These are phyloP conservation scores for Microcebus ravelobensis DNA, from an alignment of 2,113 vertebrate genomes.

Conservation along the genomic window DNA sequence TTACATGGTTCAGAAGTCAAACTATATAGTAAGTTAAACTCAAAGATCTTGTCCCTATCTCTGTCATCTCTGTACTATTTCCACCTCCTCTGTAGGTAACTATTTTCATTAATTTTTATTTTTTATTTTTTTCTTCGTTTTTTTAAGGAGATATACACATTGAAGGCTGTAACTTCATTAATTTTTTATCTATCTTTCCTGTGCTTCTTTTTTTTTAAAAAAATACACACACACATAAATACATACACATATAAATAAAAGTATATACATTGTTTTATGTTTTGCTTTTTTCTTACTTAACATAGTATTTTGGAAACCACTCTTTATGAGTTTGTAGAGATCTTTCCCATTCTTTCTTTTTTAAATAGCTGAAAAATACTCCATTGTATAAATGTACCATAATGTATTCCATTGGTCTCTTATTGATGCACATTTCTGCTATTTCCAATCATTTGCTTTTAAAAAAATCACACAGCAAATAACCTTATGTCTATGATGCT, in stretches of 20 bases:
- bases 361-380: not conserved
- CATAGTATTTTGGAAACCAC: not conserved
- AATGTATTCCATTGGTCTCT: not conserved
- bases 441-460: not conserved
- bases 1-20: not conserved
- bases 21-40: not conserved
- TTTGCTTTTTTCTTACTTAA: constrained; percentile 12
- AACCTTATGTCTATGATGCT: not conserved
- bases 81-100: not conserved
- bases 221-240: not conserved
- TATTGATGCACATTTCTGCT: not conserved
- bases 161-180: not conserved
- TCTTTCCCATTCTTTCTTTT: not conserved
- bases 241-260: not conserved
- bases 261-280: not conserved
- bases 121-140: too few species aligned
- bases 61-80: not conserved
- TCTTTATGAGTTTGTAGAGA: not conserved
- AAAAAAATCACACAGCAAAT: not conserved
- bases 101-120: constrained; percentile 21
- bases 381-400: not conserved
- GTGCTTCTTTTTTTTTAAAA: not conserved
- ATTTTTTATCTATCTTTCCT: not conserved
- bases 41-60: not conserved
- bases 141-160: too few species aligned